Base-by-base conservation (phyloP, 2,888 invertebrate species). In the Macrophya alboannulata region DNA sequence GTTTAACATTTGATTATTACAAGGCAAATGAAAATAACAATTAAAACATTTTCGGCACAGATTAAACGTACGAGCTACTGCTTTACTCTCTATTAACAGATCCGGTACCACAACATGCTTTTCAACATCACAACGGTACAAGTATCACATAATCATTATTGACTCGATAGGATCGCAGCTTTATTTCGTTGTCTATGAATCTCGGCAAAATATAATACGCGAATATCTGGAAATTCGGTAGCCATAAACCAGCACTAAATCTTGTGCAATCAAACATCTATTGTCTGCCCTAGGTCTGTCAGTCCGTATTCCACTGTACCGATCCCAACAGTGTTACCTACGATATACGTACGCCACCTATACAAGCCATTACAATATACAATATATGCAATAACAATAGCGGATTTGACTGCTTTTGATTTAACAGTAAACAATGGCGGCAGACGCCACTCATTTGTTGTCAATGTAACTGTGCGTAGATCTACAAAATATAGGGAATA, bases 181-280 rank as follows among this genome's bases (percentile, higher is more conserved):
- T 65, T 81, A 43, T 68, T 71, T 65, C 31, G 77, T 83, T 40
- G 31, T 65, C 68, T 48, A 40, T 68, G 48, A 83, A 48, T 48
- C 83, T 74, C 81, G 6, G 68, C 25, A 71, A 48, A 68, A 68
- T 83, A 48, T 68, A 31, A 31, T 40, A 43, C 79, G 31, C n/a
- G 31, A 12, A 25, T 65, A 31, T 68, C 55, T 71, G 31, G 15
- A 71, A 89, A 92, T 92, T 90, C 90, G 89, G 89, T 89, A 88
- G 90, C 88, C 89, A 90, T 92, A 91, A 92, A 91, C 90, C 90
- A 88, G 89, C 89, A 90, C 89, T 92, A 92, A 92, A 92, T 92
- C 91, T 92, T 90, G 90, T 90, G 91, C 91, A 91, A 92, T 92
- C 91, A 92, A 92, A 92, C 87, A 89, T 90, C 91, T 90, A 92